Conservation (phyloP, 1,140 invertebrate species). For the Cryptotermes secundus region DNA sequence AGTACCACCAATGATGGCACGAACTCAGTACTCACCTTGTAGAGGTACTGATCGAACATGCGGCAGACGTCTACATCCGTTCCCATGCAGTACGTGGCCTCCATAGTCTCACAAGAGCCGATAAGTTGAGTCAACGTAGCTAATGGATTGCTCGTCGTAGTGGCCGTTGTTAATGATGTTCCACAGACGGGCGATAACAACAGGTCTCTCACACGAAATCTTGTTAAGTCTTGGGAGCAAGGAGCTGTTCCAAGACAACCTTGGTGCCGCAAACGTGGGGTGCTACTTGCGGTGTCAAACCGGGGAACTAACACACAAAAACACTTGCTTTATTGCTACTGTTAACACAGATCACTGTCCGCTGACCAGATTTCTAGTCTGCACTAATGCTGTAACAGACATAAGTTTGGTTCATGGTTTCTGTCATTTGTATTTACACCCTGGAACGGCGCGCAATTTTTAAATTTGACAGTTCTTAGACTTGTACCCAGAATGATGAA, state of each 20-base stretch:
- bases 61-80: slow-evolving; percentile 64
- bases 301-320: not conserved
- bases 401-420: slow-evolving; percentile 15
- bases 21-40: slow-evolving; percentile 55
- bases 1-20: not conserved
- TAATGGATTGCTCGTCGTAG: slow-evolving; percentile 18
- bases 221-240: not conserved
- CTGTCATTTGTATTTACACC: not conserved
- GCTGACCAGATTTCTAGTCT: not conserved
- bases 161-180: not conserved
- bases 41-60: slow-evolving; percentile 68
- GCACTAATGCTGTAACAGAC: not conserved
- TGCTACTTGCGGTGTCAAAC: not conserved
- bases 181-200: not conserved
- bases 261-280: not conserved
- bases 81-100: slow-evolving; percentile 62
- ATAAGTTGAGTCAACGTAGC: not conserved
- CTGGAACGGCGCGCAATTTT: not conserved
- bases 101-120: slow-evolving; percentile 48
- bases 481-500: not conserved
- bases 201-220: not conserved
- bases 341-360: not conserved
- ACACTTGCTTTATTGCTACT: not conserved
- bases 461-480: not conserved
- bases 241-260: not conserved